Evolutionary conservation across 1,140 invertebrate species (phyloP).

Genomic region (Venturia canescens): DNA sequence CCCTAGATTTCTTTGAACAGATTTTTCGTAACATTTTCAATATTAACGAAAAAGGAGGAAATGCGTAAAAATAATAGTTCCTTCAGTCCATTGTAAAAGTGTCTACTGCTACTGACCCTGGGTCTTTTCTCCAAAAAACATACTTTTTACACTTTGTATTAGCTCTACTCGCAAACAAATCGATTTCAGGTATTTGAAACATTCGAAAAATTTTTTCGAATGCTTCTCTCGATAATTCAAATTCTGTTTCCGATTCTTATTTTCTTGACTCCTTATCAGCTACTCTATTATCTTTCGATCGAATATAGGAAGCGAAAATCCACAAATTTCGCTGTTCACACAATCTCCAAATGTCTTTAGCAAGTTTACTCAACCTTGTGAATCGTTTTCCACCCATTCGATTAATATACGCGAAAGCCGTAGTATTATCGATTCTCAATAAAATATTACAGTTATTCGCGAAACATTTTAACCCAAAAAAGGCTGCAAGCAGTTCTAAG

Average conservation of each 20-base stretch:
- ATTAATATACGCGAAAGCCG: constrained; percentile 46
- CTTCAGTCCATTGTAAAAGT: constrained; percentile 62
- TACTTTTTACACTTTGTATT: constrained; percentile 64
- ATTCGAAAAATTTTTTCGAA: constrained; percentile 51
- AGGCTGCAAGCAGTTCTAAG: constrained; percentile 43
- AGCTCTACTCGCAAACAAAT: constrained; percentile 58
- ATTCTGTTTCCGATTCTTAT: constrained; percentile 48
- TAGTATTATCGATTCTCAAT: constrained; percentile 49
- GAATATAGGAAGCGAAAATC: constrained; percentile 52
- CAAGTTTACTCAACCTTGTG: constrained; percentile 17
- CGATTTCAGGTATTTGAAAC: constrained; percentile 56
- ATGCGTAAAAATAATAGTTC: constrained; percentile 44
- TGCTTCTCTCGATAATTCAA: constrained; percentile 26
- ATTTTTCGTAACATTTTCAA: constrained; percentile 54
- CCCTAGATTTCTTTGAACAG: constrained; percentile 41
- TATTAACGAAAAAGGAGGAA: constrained; percentile 60
- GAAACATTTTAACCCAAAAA: constrained; percentile 47
- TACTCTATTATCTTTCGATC: constrained; percentile 41
- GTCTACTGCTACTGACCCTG: constrained; percentile 54
- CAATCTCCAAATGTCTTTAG: constrained; percentile 50
- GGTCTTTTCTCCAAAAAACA: constrained; percentile 59
- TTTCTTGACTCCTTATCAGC: constrained; percentile 48
- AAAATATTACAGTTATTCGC: constrained; percentile 45
- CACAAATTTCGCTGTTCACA: constrained; percentile 43
- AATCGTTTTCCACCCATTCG: constrained; percentile 39